Evolutionary conservation across 2,797 vertebrate genomes (phyloP).

Genomic region (Acropternis orthonyx): DNA sequence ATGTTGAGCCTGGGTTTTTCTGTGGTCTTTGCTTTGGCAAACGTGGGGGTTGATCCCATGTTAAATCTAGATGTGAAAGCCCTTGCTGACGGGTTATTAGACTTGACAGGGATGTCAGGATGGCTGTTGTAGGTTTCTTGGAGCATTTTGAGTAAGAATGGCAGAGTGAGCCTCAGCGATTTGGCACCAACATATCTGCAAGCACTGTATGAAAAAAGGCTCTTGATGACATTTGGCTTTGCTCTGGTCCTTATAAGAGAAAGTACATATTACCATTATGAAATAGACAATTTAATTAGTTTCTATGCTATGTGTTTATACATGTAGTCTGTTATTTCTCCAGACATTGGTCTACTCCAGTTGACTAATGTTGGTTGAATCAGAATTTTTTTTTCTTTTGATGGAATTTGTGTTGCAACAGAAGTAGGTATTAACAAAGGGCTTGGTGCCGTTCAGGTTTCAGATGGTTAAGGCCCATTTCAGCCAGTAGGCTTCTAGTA

Average conservation of each 20-base stretch:
- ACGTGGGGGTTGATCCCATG: background rate
- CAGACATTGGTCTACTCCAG: background rate
- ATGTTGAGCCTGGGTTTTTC: background rate
- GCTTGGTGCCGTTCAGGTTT: background rate
- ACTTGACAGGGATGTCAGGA: background rate
- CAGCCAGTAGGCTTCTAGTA: background rate
- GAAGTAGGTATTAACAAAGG: background rate
- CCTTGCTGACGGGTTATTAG: background rate
- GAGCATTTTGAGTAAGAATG: background rate
- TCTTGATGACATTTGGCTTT: background rate
- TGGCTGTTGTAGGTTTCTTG: background rate
- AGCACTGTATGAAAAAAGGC: background rate
- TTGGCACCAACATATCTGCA: background rate
- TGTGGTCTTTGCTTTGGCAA: background rate
- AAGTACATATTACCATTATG: background rate
- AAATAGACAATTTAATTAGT: conserved; percentile 7
- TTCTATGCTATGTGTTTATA: conserved; percentile 22
- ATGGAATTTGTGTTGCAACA: background rate
- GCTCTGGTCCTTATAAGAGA: background rate
- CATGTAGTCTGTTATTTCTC: conserved; percentile 8
- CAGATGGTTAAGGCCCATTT: background rate
- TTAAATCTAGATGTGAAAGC: background rate
- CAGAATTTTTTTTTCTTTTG: background rate
- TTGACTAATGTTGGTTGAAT: conserved; percentile 33
- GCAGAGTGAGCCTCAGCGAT: background rate